Base-by-base conservation (phyloP, 2,113 vertebrate species). In the Arenaria interpres region DNA sequence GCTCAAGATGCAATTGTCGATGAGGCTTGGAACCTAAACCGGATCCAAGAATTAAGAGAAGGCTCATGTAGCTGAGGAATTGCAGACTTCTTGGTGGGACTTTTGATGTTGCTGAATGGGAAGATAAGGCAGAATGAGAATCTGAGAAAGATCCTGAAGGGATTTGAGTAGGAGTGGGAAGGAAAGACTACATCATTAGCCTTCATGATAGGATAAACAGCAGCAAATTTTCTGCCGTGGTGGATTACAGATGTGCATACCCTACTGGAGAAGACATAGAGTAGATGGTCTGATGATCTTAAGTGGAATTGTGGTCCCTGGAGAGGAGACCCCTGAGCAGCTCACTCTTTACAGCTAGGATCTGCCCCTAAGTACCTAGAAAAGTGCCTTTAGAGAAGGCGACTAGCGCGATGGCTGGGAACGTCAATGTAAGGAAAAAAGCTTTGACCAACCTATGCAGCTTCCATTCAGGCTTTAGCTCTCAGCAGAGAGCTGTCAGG, bases 161-260 rank as follows among this genome's bases (percentile, higher is more conserved):
- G 57, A 93, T 96, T 82, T 91, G 93, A 95, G 89, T 85, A 68
- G 95, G 95, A 95, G 92, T 93, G 89, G 66, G 89, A 94, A 96
- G 86, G 60, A 81, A 63, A 79, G 66, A 53, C 56, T 93, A 69
- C 57, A 32, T 93, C 66, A 17, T 93, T 91, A 93, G 41, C 24
- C n/a, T 89, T 62, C 41, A 13, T 41, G 67, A 41, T 73, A 80
- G 39, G 33, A 41, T 90, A 90, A 83, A 83, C 0, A 3, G 39
- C 56, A 83, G 71, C 23, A 41, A 4, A 68, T 91, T 75, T 78
- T 82, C 73, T 51, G 10, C 68, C 2, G 1, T 63, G 54, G 54
- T 86, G 37, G 41, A 54, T 74, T 63, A 37, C 41, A 72, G 28
- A 43, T 51, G 43, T 51, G 60, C n/a, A 19, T 23, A 33, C 25